A percentile compares a stretch with the other conserved stretches of the same genome.
Conservation (phyloP, 2,113 vertebrate genomes). For the Herpetotheres cachinnans region DNA sequence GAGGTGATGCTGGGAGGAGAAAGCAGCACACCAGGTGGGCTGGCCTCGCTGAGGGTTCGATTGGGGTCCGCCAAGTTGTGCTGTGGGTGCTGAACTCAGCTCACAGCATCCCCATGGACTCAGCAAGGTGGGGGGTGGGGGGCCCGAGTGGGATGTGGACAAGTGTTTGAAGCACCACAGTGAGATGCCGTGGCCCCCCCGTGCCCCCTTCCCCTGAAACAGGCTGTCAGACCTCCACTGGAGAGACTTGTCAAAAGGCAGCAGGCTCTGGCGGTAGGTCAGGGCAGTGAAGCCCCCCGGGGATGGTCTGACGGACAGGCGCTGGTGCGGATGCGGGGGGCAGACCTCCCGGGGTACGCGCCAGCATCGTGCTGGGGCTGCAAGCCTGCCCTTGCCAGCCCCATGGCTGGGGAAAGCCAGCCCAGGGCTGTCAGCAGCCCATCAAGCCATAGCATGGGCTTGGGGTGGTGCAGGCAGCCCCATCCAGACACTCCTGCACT, state of each 20-base stretch:
- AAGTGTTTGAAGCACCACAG: neutral
- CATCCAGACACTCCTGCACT: rapidly evolving
- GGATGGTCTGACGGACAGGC: neutral
- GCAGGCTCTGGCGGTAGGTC: rapidly evolving
- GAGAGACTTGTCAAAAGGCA: neutral
- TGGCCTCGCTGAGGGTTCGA: neutral
- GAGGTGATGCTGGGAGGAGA: neutral
- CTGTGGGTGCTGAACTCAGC: neutral
- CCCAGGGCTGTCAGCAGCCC: neutral
- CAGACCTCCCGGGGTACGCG: rapidly evolving
- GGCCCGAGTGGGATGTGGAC: neutral
- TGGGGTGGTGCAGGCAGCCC: no score
- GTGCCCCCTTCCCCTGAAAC: neutral
- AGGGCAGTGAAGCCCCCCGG: rapidly evolving
- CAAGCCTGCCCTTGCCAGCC: neutral
- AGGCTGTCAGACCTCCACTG: neutral
- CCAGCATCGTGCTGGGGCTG: neutral
- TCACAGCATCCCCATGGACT: rapidly evolving
- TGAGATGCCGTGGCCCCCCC: neutral
- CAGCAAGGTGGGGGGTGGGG: rapidly evolving
- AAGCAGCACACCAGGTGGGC: neutral
- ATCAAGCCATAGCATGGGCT: rapidly evolving
- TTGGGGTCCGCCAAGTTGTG: rapidly evolving
- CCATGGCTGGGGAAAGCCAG: rapidly evolving
- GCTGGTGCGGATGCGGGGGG: no score